A percentile compares a stretch with the other conserved stretches of the same genome.
Evolutionary conservation across 2,797 vertebrate genomes (phyloP).

Genomic region (Amblyraja radiata): DNA sequence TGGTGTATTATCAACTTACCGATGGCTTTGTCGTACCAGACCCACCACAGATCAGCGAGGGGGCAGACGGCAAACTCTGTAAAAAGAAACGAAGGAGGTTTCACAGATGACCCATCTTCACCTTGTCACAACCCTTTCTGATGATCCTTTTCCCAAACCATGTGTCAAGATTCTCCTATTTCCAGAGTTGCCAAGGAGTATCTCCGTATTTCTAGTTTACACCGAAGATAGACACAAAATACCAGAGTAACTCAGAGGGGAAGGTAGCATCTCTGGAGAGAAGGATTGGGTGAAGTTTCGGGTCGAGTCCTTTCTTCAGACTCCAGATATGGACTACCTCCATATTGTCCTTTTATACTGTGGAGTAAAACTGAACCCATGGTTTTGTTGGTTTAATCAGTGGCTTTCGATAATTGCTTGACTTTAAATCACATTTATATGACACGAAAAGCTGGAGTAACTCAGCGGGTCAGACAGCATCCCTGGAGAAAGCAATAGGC

Average conservation of each 20-base stretch:
- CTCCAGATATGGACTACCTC: no score
- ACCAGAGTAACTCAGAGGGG: no score
- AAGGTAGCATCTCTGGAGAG: no score
- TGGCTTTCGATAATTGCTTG: not conserved
- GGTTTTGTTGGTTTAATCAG: not conserved
- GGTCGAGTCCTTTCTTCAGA: no score
- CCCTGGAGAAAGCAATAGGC: no score
- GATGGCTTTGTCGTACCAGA: slow-evolving; percentile 79
- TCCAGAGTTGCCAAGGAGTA: not conserved
- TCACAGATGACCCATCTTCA: slow-evolving; percentile 50
- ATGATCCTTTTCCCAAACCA: not conserved
- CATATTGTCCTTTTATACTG: no score
- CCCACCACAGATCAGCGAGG: slow-evolving; percentile 65
- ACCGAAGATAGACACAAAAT: no score
- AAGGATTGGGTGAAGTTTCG: no score
- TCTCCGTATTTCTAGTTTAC: not conserved
- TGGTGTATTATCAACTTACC: slow-evolving; percentile 85
- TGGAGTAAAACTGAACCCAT: no score
- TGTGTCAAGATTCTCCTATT: not conserved
- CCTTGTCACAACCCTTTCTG: slow-evolving; percentile 43
- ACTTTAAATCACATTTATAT: not conserved
- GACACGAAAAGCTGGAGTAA: not conserved
- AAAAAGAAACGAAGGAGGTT: slow-evolving; percentile 61
- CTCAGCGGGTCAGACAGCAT: no score
- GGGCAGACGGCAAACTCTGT: slow-evolving; percentile 60